Conservation (phyloP, 2,888 invertebrate species). For the Tetragnatha montana region DNA sequence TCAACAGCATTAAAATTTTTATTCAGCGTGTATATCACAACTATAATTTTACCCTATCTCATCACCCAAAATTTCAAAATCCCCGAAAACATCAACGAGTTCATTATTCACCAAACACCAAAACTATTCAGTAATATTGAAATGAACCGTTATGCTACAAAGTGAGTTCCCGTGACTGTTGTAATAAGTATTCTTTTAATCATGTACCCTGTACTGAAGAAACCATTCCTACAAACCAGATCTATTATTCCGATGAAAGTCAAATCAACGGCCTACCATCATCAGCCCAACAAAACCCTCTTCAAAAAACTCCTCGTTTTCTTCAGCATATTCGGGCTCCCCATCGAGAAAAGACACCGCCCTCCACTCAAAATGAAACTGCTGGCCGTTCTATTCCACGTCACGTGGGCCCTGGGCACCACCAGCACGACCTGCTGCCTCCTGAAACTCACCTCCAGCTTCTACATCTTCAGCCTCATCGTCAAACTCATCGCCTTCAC, state of each 20-base stretch:
- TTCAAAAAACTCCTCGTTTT: neutral
- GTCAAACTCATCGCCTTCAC: conserved; percentile 34
- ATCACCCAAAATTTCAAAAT: too few relatives aligned
- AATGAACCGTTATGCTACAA: too few relatives aligned
- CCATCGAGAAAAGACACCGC: neutral
- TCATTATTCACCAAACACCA: too few relatives aligned
- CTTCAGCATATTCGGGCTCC: conserved; percentile 13
- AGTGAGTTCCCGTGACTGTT: too few relatives aligned
- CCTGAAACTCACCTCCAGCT: conserved; percentile 35
- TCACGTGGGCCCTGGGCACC: conserved; percentile 39
- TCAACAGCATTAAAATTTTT: too few relatives aligned
- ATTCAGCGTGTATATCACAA: too few relatives aligned
- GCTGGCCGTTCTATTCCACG: conserved; percentile 28
- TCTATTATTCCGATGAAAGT: neutral
- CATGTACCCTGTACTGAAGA: too few relatives aligned
- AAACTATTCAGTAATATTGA: too few relatives aligned
- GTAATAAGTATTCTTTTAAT: too few relatives aligned
- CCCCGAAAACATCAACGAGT: too few relatives aligned
- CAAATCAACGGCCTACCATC: neutral
- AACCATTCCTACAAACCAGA: neutral
- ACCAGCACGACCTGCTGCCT: conserved; percentile 23
- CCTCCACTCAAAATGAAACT: neutral
- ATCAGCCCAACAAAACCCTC: neutral
- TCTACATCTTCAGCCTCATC: conserved; percentile 39
- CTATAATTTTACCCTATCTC: too few relatives aligned